Evolutionary conservation across 1,140 invertebrate genomes (phyloP), one percentile per base, ranked within the genome.

Genomic region (Vanessa atalanta): DNA sequence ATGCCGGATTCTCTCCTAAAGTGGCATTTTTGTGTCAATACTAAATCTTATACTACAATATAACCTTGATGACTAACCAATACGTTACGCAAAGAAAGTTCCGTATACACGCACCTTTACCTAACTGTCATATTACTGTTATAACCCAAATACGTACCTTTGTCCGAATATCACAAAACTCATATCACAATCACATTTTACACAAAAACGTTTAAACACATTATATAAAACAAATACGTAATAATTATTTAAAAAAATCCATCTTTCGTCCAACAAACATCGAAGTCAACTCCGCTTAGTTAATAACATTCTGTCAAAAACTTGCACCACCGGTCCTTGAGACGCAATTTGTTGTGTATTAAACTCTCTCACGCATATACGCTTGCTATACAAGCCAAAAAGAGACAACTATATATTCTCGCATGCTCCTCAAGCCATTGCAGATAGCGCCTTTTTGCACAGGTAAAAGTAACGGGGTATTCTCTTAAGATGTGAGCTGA

Each of bases 381-480:
- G 26, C 53, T 65, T 26, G 5, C 37, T 48, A 8, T 43, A 47
- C 48, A 53, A 15, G 80, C 37, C 15, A 73, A 75, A 90, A 77
- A 76, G 83, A 85, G 84, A 83, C 55, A 71, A 69, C 16, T 20
- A 64, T 75, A 73, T 55, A 23, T 26, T 37, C 63, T 37, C 69
- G 65, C 15, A 66, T 47, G 72, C 72, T 65, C 75, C 61, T 51
- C 7, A 74, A 76, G 31, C 12, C 76, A 78, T 80, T 75, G 87
- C 88, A 91, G 90, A 91, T 92, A 90, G 76, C 83, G 84, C 87
- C 89, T 92, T 92, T 91, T 92, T 89, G 89, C 89, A 89, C 83
- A 79, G 85, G 88, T 89, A 91, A 92, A 92, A 92, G 90, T 92
- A 92, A 92, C 90, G 90, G 90, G 84, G 82, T 61, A 79, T 85